A percentile compares a stretch with the other conserved stretches of the same genome.
phyloP scores from a whole-genome alignment of 2,888 invertebrate species.

The Resseliella maxima region DNA sequence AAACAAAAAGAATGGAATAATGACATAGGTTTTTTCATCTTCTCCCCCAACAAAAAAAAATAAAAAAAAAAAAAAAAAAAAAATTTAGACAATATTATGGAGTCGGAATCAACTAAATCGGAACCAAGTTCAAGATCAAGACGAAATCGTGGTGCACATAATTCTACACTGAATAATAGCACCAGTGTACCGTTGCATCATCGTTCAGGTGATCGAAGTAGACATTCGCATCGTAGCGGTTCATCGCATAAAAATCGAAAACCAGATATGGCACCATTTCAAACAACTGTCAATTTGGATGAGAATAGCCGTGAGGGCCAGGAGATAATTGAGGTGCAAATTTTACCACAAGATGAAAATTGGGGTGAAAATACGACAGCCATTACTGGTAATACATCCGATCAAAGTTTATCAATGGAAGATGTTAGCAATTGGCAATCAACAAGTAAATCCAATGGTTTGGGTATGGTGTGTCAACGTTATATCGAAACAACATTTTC shows the following conservation, averaged over 20 bases:
- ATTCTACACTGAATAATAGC: constrained; percentile 60
- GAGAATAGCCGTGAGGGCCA: constrained; percentile 81
- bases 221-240: constrained; percentile 72
- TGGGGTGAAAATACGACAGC: constrained; percentile 99
- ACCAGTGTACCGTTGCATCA: constrained; percentile 66
- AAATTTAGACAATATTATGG: constrained; percentile 71
- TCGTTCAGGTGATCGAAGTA: constrained; percentile 71
- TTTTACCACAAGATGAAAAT: constrained; percentile 95
- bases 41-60: too few species aligned
- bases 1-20: background rate
- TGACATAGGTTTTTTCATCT: background rate
- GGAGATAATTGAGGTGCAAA: constrained; percentile 96
- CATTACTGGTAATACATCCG: constrained; percentile 95
- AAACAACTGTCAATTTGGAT: constrained; percentile 86
- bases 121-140: constrained; percentile 87
- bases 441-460: constrained; percentile 77
- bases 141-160: constrained; percentile 75
- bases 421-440: constrained; percentile 90
- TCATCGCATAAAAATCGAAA: constrained; percentile 74
- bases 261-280: constrained; percentile 84
- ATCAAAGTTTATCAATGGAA: constrained; percentile 93
- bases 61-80: background rate
- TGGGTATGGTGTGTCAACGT: constrained; percentile 81
- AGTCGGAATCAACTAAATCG: constrained; percentile 93
- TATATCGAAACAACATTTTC: constrained; percentile 86